These are phyloP conservation scores for Coluber constrictor DNA, from an alignment of 2,797 vertebrate genomes.

Conservation along the genomic window DNA sequence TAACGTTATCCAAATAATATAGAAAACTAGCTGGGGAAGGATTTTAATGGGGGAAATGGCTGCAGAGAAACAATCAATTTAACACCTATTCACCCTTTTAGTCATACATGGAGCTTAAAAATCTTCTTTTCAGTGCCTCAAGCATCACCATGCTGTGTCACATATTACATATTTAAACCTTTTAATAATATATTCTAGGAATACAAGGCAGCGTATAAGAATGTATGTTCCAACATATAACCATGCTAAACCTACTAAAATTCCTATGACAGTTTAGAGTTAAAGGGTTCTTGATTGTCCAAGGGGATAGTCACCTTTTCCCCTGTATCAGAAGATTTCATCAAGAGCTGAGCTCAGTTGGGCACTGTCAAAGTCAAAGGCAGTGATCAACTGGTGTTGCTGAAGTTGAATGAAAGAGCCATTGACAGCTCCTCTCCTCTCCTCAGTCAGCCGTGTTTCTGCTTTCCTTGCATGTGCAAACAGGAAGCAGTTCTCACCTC, in stretches of 20 bases:
- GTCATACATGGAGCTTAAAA: neutral
- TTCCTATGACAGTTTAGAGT: neutral
- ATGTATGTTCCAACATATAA: neutral
- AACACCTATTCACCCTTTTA: neutral
- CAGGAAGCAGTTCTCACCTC: conserved; percentile 22
- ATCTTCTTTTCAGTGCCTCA: neutral
- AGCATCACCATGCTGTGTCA: neutral
- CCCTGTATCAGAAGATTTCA: neutral
- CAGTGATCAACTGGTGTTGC: neutral
- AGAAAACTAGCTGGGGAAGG: neutral
- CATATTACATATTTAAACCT: neutral
- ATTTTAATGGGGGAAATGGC: neutral
- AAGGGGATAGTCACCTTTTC: neutral
- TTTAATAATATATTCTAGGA: neutral
- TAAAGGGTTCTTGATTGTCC: neutral
- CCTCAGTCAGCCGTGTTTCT: neutral
- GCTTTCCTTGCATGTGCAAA: neutral
- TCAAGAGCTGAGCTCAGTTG: neutral
- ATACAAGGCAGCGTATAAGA: neutral
- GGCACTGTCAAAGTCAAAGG: neutral
- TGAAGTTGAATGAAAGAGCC: neutral
- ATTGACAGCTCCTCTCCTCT: neutral
- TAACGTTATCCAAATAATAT: neutral
- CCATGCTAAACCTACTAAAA: neutral
- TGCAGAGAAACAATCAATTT: neutral